Evolutionary conservation across 2,113 vertebrate genomes (phyloP), one percentile per base, ranked within the genome.

Genomic region (Lamprotornis superbus): DNA sequence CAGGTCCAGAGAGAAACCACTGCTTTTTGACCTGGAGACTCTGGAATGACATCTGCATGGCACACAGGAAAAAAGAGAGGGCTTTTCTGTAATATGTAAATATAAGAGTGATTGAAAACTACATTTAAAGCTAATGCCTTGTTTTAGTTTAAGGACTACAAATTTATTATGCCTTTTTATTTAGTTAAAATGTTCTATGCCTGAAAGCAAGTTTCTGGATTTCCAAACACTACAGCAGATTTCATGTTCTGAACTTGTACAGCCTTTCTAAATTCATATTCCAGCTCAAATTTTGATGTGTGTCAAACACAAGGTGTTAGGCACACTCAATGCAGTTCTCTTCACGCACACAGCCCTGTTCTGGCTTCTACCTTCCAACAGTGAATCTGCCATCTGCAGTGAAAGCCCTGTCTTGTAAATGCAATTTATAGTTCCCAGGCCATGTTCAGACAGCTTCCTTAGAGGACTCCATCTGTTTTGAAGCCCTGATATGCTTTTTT

Each of bases 401-500:
- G 80, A 89, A 90, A 95, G 52, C 64, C 25, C 11, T 44, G 63
- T 63, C 93, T 95, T 93, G 91, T 83, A 80, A 88, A 90, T 40
- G 47, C 78, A 88, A 96, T 97, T 91, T 96, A 83, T 83, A 90
- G 85, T 71, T 96, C 87, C 64, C 37, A 3, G 67, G 79, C 83
- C 55, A 56, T 70, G 31, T 90, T 94, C 68, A 95, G 84, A 83
- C 90, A 95, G 76, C 44, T 92, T 95, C 90, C 90, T 93, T 71
- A 86, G 76, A 95, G 73, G 50, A 81, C 14, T 95, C 95, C 89
- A 95, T 93, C 91, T 96, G 92, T 88, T 97, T 74, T 93, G 86
- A 95, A 94, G 91, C 40, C 71, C 68, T 64, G 52, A 94, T 65
- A 84, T 0, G 15, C 4, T 88, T 82, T 76, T 69, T 67, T 28